These are phyloP conservation scores for Hassar affinis DNA, from an alignment of 2,113 vertebrate genomes.

Conservation along the genomic window DNA sequence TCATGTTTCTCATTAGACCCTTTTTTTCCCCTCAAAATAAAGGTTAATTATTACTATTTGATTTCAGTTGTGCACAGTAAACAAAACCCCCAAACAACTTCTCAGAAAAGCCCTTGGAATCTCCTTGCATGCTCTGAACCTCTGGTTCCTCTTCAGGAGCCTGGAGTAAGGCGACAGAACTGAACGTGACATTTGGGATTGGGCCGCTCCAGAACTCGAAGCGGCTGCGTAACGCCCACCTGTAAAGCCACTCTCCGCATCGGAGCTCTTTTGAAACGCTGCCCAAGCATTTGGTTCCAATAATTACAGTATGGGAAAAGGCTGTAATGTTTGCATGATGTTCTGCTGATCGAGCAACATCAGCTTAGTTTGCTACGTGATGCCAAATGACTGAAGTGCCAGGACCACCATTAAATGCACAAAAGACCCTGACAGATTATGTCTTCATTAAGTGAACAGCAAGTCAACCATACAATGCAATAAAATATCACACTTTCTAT, in stretches of 20 bases:
- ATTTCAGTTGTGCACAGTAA: background rate
- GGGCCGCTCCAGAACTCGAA: slow-evolving; percentile 33
- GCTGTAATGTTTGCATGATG: slow-evolving; percentile 53
- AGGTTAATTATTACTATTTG: background rate
- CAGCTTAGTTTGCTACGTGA: slow-evolving; percentile 17
- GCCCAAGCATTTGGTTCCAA: slow-evolving; percentile 67
- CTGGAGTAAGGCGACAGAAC: slow-evolving; percentile 30
- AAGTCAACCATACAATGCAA: background rate
- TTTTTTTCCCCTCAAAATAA: background rate
- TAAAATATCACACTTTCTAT: background rate
- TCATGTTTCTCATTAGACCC: background rate
- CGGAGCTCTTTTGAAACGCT: slow-evolving; percentile 72
- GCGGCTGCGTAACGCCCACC: slow-evolving; percentile 57
- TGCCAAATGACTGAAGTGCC: background rate
- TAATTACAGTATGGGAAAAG: slow-evolving; percentile 65
- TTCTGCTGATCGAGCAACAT: slow-evolving; percentile 28
- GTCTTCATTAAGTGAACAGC: background rate
- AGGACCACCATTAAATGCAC: background rate
- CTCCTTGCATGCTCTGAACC: slow-evolving; percentile 4
- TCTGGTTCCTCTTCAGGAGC: slow-evolving; percentile 4
- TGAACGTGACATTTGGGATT: slow-evolving; percentile 43
- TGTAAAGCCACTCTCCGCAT: slow-evolving; percentile 67
- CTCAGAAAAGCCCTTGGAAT: no score
- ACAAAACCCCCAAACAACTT: background rate
- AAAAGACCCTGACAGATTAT: background rate